Evolutionary conservation across 2,113 vertebrate species (phyloP).

Genomic region (Todiramphus chloris): DNA sequence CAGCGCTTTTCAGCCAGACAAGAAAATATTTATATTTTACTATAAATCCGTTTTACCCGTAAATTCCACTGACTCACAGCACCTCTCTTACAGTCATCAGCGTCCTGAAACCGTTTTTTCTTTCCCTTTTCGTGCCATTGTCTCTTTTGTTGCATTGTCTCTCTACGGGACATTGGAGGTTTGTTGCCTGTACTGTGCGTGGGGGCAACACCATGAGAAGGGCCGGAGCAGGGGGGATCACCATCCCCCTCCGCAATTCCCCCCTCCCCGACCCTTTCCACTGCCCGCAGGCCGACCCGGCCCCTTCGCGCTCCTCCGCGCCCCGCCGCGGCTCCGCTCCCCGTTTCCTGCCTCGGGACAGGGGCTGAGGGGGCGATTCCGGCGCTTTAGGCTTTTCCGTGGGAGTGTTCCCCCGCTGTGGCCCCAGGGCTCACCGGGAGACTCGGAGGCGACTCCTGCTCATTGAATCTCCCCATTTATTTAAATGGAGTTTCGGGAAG

Average conservation of each 20-base stretch:
- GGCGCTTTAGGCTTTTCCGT: not conserved
- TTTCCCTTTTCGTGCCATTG: not conserved
- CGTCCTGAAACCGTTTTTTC: not conserved
- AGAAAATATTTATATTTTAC: not conserved
- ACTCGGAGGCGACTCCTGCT: not conserved
- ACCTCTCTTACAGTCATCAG: not conserved
- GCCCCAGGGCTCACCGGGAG: not conserved
- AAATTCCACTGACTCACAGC: not conserved
- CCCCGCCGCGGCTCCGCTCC: not conserved
- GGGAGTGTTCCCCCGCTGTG: not conserved
- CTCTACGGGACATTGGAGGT: not conserved
- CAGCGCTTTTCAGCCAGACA: not conserved
- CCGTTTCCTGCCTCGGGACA: not conserved
- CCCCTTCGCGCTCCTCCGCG: not conserved
- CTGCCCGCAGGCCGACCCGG: not conserved
- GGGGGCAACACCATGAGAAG: not conserved
- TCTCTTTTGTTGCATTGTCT: slow-evolving; percentile 42
- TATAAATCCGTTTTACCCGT: not conserved
- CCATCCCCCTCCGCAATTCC: no score
- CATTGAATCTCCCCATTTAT: not conserved
- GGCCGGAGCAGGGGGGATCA: not conserved
- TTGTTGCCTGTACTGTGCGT: not conserved
- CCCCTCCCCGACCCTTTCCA: not conserved
- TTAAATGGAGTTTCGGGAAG: not conserved
- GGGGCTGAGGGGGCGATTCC: not conserved